Percentiles rank a stretch among this genome's conserved stretches.
These are phyloP conservation scores for Stegastes partitus DNA, from an alignment of 2,113 vertebrate species.

Conservation along the genomic window DNA sequence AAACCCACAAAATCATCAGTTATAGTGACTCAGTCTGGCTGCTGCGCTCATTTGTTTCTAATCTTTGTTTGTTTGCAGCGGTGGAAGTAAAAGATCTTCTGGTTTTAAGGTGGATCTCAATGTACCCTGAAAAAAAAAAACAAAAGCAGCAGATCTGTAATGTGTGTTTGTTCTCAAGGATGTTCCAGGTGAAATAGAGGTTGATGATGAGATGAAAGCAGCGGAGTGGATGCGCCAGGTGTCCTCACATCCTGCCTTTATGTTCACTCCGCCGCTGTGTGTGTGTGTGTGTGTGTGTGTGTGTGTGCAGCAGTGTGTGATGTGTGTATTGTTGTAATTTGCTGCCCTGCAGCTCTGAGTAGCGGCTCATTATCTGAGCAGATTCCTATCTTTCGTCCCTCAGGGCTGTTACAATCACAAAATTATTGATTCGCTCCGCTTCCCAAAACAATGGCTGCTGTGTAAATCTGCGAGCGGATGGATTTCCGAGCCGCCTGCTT, in stretches of 20 bases:
- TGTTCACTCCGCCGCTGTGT: neutral
- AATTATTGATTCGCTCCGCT: constrained; percentile 72
- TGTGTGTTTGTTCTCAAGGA: neutral
- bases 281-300: constrained; percentile 9
- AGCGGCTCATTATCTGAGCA: constrained; percentile 71
- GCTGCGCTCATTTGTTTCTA: neutral
- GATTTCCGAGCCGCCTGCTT: constrained; percentile 44
- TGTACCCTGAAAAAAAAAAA: neutral
- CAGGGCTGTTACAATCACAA: constrained; percentile 66
- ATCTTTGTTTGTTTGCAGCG: neutral
- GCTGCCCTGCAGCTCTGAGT: constrained; percentile 57
- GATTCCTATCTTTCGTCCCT: constrained; percentile 67
- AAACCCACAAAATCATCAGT: too few species aligned
- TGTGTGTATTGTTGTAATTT: constrained; percentile 54
- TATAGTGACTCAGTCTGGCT: too few species aligned
- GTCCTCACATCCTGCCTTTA: constrained; percentile 19
- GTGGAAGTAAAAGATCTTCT: neutral
- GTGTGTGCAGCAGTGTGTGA: neutral
- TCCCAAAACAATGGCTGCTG: constrained; percentile 64
- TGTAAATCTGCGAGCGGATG: constrained; percentile 63
- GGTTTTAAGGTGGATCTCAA: neutral
- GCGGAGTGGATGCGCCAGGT: neutral
- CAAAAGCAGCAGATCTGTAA: neutral
- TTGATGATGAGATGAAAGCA: constrained; percentile 44
- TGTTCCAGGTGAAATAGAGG: constrained; percentile 4